Conservation (phyloP, 37 sponge, comb jelly and placozoan genomes). For the Aplysina aerophoba region DNA sequence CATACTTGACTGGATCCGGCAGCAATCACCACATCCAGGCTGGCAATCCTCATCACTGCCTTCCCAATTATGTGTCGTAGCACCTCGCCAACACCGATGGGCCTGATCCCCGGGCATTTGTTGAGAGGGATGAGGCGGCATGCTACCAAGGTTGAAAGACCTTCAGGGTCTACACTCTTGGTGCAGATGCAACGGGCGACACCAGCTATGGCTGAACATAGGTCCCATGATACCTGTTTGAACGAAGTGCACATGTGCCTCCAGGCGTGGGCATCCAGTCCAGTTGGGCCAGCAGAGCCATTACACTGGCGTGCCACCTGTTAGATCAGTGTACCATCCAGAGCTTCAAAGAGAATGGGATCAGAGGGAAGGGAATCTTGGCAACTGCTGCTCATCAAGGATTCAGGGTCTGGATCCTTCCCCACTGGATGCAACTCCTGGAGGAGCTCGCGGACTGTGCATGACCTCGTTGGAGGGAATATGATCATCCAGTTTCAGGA, state of each 20-base stretch:
- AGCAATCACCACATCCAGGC: neutral
- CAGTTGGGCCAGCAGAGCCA: conserved; percentile 19
- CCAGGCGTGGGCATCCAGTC: conserved; percentile 12
- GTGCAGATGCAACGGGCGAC: neutral
- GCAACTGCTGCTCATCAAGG: neutral
- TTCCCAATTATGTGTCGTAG: neutral
- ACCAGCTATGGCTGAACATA: conserved; percentile 5
- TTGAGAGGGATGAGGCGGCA: neutral
- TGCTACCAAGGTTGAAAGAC: neutral
- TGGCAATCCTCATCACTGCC: conserved; percentile 2
- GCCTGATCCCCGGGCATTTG: conserved; percentile 3
- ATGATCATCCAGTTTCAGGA: neutral
- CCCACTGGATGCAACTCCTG: neutral
- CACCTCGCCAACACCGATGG: conserved; percentile 19
- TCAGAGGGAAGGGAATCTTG: neutral
- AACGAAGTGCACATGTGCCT: neutral
- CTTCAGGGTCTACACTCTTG: neutral
- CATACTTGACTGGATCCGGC: neutral
- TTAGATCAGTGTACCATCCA: conserved; percentile 19
- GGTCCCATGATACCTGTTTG: neutral
- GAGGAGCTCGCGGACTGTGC: neutral
- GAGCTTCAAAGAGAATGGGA: neutral
- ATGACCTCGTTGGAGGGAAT: neutral
- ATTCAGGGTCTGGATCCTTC: conserved; percentile 2
- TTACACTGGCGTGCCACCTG: neutral